phyloP scores from a whole-genome alignment of 2,888 invertebrate species.

The Cantharis rustica region DNA sequence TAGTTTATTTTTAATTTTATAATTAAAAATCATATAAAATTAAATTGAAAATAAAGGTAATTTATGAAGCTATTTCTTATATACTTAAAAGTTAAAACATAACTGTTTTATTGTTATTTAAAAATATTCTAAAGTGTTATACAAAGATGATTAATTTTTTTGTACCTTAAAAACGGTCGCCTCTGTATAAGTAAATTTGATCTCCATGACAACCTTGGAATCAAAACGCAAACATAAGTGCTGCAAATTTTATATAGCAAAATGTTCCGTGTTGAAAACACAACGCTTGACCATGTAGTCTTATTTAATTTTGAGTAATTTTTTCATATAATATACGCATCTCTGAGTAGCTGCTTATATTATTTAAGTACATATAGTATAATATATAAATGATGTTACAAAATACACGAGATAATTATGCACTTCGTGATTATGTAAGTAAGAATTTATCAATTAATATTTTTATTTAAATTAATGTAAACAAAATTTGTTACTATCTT shows the following conservation, averaged over 20 bases:
- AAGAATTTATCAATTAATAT: not conserved
- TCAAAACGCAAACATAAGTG: constrained; percentile 26
- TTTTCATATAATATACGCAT: not conserved
- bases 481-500: not conserved
- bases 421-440: not conserved
- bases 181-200: constrained; percentile 8
- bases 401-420: not conserved
- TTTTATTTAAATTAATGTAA: not conserved
- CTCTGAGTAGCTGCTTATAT: not conserved
- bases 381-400: not conserved
- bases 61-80: too few species aligned
- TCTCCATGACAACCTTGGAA: constrained; percentile 30
- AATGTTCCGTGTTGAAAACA: not conserved
- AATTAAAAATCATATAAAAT: too few species aligned
- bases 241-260: not conserved
- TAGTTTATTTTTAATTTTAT: too few species aligned
- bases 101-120: not conserved
- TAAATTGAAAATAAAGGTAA: too few species aligned
- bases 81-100: not conserved
- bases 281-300: not conserved
- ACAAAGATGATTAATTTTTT: not conserved
- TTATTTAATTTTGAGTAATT: not conserved
- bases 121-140: not conserved
- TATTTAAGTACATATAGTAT: not conserved
- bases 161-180: constrained; percentile 10